phyloP scores from a whole-genome alignment of 1,140 invertebrate species.

The Zophobas atratus region DNA sequence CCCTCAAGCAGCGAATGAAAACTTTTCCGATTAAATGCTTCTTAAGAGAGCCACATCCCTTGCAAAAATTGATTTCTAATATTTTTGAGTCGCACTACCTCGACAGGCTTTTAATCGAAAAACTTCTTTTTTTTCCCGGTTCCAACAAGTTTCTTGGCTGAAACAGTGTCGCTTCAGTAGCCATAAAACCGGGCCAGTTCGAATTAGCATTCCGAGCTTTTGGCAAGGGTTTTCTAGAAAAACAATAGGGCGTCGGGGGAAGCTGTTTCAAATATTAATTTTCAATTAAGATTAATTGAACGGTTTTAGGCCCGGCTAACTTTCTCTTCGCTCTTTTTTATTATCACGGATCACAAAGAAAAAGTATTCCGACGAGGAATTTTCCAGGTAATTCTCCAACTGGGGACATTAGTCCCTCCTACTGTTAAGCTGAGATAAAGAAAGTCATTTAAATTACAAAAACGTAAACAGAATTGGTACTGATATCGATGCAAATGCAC shows the following conservation, averaged over 20 bases:
- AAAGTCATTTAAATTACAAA: constrained; percentile 43
- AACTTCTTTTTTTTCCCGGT: background rate
- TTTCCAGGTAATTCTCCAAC: constrained; percentile 13
- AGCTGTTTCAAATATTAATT: constrained; percentile 17
- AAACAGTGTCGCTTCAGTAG: background rate
- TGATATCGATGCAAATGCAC: constrained; percentile 40
- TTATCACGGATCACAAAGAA: constrained; percentile 6
- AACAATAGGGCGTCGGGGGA: background rate
- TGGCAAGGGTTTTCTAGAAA: background rate
- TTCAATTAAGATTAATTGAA: constrained; percentile 32
- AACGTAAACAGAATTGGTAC: constrained; percentile 34
- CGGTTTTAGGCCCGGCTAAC: constrained; percentile 2
- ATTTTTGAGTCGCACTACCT: constrained; percentile 8
- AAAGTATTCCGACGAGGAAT: background rate
- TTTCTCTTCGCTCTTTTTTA: background rate
- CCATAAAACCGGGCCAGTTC: background rate
- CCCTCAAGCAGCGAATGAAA: background rate
- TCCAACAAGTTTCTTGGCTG: too few relatives aligned
- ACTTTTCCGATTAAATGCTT: constrained; percentile 20
- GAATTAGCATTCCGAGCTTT: background rate
- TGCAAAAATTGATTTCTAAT: constrained; percentile 14
- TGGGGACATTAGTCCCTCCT: constrained; percentile 18
- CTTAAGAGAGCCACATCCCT: background rate
- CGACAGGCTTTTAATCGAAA: constrained; percentile 10
- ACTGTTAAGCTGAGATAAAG: constrained; percentile 30